Evolutionary conservation across 2,888 invertebrate species (phyloP), one percentile per base, ranked within the genome.

Genomic region (Drosophila rellima): DNA sequence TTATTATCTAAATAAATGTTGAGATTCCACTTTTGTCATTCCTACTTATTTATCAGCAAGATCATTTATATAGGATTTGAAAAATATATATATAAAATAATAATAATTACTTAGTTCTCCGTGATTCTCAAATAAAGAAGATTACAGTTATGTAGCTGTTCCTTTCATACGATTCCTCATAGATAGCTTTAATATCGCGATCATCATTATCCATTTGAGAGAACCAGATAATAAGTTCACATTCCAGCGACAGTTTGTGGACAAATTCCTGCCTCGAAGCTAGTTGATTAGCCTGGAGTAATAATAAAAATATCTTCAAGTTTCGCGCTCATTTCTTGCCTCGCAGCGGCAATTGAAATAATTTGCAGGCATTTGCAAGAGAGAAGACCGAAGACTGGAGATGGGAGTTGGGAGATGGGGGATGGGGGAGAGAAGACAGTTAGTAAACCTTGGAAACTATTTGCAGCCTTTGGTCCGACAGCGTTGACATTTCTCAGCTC

Each of bases 351-450:
- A 63, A 63, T 63, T 63, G 57, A 63, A 63, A 63, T 63, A 80
- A 79, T 82, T 80, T 80, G 83, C 77, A 54, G 78, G 54, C 81
- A 76, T 60, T 60, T 68, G 23, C 17, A 29, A 29, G n/a, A 15
- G 52, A 47, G 45, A 47, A 44, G 20, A 44, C 26, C 7, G 42
- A 1, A 44, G 18, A 15, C 15, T 13, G 45, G 0, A 23, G 44
- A 40, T 11, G 3, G 45, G 2, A 23, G 23, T 6, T 26, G 0
- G 1, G 2, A 7, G 26, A 26, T 26, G 26, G 26, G 26, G 23
- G n/a, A 3, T n/a, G n/a, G 33, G n/a, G 13, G 23, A 59, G 77
- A 55, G 45, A 55, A 45, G 60, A 33, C 57, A 56, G 57, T 68
- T 56, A 44, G 56, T 39, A 13, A 23, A 44, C 26, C 63, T 35